phyloP scores from a whole-genome alignment of 2,797 vertebrate genomes.

The Rhinogobio ventralis region DNA sequence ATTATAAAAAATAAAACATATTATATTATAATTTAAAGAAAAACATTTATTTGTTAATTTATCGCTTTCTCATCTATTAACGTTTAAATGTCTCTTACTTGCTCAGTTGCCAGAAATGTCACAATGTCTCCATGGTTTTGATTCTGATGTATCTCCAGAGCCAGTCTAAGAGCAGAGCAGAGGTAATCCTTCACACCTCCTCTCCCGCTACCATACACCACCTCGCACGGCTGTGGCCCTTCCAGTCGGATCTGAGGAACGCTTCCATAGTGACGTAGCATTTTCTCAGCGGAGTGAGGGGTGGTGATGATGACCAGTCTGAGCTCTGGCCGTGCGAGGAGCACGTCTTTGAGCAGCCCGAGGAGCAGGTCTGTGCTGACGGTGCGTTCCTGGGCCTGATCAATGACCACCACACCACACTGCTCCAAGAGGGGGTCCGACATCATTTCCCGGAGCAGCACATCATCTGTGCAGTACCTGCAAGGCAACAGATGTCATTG shows the following conservation, averaged over 20 bases:
- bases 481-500: slow-evolving; percentile 6
- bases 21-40: neutral
- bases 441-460: slow-evolving; percentile 91
- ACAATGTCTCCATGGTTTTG: slow-evolving; percentile 82
- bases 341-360: slow-evolving; percentile 84
- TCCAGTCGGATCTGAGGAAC: slow-evolving; percentile 75
- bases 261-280: slow-evolving; percentile 73
- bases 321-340: slow-evolving; percentile 82
- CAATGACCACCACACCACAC: slow-evolving; percentile 84
- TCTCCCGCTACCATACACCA: slow-evolving; percentile 77
- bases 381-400: slow-evolving; percentile 85
- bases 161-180: slow-evolving; percentile 79
- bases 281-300: slow-evolving; percentile 68
- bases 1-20: neutral
- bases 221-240: slow-evolving; percentile 64
- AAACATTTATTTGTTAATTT: neutral
- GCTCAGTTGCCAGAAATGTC: slow-evolving; percentile 84
- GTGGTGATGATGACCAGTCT: slow-evolving; percentile 81
- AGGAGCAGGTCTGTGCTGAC: slow-evolving; percentile 85
- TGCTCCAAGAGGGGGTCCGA: slow-evolving; percentile 84
- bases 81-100: slow-evolving; percentile 70
- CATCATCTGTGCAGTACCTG: slow-evolving; percentile 88
- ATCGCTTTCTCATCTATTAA: neutral
- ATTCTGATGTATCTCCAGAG: slow-evolving; percentile 86
- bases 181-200: slow-evolving; percentile 77